Conservation (phyloP, 2,113 vertebrate species). For the Elgaria multicarinata region DNA sequence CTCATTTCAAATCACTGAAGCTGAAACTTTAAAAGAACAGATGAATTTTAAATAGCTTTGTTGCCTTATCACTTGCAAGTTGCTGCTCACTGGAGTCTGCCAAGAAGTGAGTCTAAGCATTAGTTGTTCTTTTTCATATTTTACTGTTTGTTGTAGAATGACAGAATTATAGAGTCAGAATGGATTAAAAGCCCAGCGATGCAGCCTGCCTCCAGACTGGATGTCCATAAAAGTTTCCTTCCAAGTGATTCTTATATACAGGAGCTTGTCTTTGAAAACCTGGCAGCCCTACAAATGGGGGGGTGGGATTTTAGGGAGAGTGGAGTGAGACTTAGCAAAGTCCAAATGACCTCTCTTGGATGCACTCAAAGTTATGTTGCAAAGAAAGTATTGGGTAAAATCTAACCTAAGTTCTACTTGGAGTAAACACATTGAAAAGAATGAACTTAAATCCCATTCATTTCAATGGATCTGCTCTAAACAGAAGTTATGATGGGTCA, state of each 20-base stretch:
- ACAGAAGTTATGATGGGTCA: too few relatives aligned
- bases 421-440: too few relatives aligned
- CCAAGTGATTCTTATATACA: background rate
- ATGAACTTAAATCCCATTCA: too few relatives aligned
- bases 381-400: background rate
- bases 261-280: background rate
- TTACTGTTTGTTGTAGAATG: conserved; percentile 24
- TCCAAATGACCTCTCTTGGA: background rate
- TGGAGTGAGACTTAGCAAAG: background rate
- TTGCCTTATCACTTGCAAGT: conserved; percentile 51
- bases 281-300: background rate
- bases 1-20: conserved; percentile 45
- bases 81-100: conserved; percentile 40
- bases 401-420: too few relatives aligned
- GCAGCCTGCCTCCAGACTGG: background rate
- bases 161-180: conserved; percentile 4
- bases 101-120: conserved; percentile 53
- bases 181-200: conserved; percentile 6
- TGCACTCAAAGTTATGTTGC: background rate
- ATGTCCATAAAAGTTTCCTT: background rate
- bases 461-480: too few relatives aligned
- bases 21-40: conserved; percentile 37
- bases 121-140: conserved; percentile 26
- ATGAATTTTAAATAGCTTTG: conserved; percentile 40
- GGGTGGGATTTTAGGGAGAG: background rate